Base-by-base conservation (phyloP, 2,113 vertebrate species). In the Passerina amoena region DNA sequence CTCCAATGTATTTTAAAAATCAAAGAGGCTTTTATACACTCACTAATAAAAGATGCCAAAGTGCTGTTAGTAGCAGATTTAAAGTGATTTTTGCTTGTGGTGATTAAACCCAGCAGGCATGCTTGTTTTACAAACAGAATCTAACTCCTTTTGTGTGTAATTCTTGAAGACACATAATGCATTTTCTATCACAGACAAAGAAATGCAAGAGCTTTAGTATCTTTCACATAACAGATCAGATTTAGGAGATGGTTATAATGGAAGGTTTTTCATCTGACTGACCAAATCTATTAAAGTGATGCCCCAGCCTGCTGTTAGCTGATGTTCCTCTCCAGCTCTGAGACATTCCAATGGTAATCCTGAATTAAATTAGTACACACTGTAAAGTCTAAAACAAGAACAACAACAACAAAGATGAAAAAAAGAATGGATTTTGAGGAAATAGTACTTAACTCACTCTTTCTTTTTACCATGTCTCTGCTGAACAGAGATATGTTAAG, bases 1-100 rank as follows among this genome's bases (percentile, higher is more conserved):
- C 28, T 94, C 38, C n/a, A 66, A 73, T 70, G 40, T 88, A 92
- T 96, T 97, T 97, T 56, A 50, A 96, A 97, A 97, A 96, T 97
- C 82, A 91, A 97, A 95, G 86, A 38, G 5, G 27, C 81, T 95
- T 97, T 98, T 95, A 92, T 88, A 68, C 6, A 86, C 33, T 42
- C 70, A 73, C 86, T 96, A 95, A 94, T 92, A 96, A 95, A 96
- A 96, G 47, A 95, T 44, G 78, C 54, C 56, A 77, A 92, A 97
- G 87, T 94, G 79, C 64, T 97, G 63, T 78, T 94, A 81, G 71
- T 63, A 94, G 82, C 66, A 96, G 30, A 86, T 92, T 95, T 93
- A 92, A 96, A 95, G 81, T 90, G 80, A 97, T 57, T 95, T 96
- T 91, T 96, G 19, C 95, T 95, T 95, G 60, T 90, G 53, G 66